A percentile compares a stretch with the other conserved stretches of the same genome.
These are phyloP conservation scores for Meteorus sp. DNA, from an alignment of 1,140 invertebrate genomes.

Conservation along the genomic window DNA sequence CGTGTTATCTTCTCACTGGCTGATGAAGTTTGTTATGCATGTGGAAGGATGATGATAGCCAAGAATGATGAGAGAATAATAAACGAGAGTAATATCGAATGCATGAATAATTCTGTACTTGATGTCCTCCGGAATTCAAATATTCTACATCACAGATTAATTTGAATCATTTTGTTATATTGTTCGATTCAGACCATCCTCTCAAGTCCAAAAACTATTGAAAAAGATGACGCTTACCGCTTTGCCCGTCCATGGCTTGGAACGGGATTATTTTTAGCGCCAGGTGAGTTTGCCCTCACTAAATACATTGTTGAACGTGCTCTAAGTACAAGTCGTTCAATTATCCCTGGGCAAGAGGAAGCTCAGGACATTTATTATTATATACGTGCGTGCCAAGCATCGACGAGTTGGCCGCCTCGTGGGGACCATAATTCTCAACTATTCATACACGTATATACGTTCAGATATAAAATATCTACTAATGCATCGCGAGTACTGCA, in stretches of 20 bases:
- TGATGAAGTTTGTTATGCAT: background rate
- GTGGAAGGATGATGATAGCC: background rate
- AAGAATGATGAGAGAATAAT: no score
- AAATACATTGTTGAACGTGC: slow-evolving; percentile 26
- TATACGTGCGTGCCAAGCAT: slow-evolving; percentile 28
- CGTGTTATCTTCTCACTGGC: slow-evolving; percentile 1
- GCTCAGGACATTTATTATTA: slow-evolving; percentile 24
- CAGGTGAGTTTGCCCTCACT: slow-evolving; percentile 51
- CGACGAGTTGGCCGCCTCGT: slow-evolving; percentile 1
- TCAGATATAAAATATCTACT: no score
- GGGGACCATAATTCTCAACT: slow-evolving; percentile 2
- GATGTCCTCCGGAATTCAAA: no score
- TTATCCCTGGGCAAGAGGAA: slow-evolving; percentile 22
- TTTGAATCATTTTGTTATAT: no score
- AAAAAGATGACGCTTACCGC: slow-evolving; percentile 73
- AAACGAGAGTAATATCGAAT: no score
- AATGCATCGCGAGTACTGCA: no score
- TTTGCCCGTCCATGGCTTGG: slow-evolving; percentile 72
- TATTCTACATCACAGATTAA: no score
- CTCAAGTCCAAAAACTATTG: slow-evolving; percentile 64
- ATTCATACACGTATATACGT: background rate
- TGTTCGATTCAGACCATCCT: slow-evolving; percentile 65
- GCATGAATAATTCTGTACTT: no score
- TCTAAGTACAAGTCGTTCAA: slow-evolving; percentile 33
- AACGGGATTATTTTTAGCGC: slow-evolving; percentile 71